Evolutionary conservation across 2,113 vertebrate genomes (phyloP), one percentile per base, ranked within the genome.

Genomic region (Varanus komodoensis): DNA sequence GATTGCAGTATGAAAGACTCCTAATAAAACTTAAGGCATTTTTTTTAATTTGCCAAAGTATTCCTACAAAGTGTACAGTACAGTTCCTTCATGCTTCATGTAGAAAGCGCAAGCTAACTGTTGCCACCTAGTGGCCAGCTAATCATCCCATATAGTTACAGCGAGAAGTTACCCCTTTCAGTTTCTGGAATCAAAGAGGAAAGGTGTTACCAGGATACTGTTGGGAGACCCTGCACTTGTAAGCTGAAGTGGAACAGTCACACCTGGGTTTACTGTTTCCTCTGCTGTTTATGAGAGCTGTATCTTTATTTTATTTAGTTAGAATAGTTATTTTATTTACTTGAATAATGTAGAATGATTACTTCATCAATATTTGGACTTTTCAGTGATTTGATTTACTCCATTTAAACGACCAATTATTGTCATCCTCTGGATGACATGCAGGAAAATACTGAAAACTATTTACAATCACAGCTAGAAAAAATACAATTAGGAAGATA

Each of bases 111-210:
- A 81, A 54, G 68, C 52, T 86, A 32, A 71, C n/a, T 81, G 64
- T 50, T 87, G 85, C 85, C 89, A 82, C 69, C 89, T 90, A 82
- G 69, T 82, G 79, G 85, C 2, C 44, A 87, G 8, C 48, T 75
- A 67, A 75, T 67, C 23, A n/a, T 69, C 44, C 32, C 38, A 38
- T 71, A 19, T 19, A 23, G 8, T 88, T 38, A 44, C 38, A 44
- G 38, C 3, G 38, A n/a, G 44, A 79, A 81, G 32, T 27, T 27
- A 23, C 21, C 48, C 21, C 48, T 14, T 88, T 54, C 3, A 29
- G n/a, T 11, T 44, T 21, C 5, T 52, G 8, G 11, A 88, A 27
- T 67, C 69, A 52, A 34, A 54, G 21, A 1, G 0, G 6, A 86
- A n/a, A 68, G n/a, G 12, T 27, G 27, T 67, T 83, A 83, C 21